Evolutionary conservation across 1,140 invertebrate species (phyloP).

Genomic region (Charaxes varanes): DNA sequence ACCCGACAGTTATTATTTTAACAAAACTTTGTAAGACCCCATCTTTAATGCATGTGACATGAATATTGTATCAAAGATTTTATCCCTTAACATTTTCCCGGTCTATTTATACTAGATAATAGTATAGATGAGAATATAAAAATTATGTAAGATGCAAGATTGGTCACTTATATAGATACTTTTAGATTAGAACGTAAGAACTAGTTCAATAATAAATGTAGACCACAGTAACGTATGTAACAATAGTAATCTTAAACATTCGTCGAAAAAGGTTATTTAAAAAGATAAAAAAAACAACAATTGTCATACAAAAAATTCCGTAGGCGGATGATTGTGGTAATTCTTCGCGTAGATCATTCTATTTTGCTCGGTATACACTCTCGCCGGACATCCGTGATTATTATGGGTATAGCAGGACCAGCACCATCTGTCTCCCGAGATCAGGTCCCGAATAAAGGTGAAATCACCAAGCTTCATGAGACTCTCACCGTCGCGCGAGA

Average conservation of each 20-base stretch:
- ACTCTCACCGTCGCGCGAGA: slow-evolving; percentile 47
- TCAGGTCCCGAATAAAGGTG: slow-evolving; percentile 44
- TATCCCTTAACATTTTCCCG: too few relatives aligned
- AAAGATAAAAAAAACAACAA: not conserved
- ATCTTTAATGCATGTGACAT: too few relatives aligned
- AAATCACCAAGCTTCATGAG: slow-evolving; percentile 60
- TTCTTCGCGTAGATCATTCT: slow-evolving; percentile 48
- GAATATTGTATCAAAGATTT: too few relatives aligned
- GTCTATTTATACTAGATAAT: too few relatives aligned
- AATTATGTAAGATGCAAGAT: too few relatives aligned
- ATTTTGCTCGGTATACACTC: slow-evolving; percentile 42
- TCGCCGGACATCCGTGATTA: slow-evolving; percentile 42
- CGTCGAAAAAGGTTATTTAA: not conserved
- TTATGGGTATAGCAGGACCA: slow-evolving; percentile 64
- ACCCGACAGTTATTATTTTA: too few relatives aligned
- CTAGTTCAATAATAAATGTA: too few relatives aligned
- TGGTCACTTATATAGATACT: too few relatives aligned
- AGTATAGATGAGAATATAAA: too few relatives aligned
- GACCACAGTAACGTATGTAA: too few relatives aligned
- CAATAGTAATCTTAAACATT: not conserved
- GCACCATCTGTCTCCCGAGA: slow-evolving; percentile 31
- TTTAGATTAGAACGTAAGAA: too few relatives aligned
- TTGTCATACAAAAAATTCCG: slow-evolving; percentile 62
- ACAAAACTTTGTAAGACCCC: too few relatives aligned
- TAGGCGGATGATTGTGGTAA: slow-evolving; percentile 54